Evolutionary conservation across 2,888 invertebrate genomes (phyloP).

Genomic region (Apeira syringaria): DNA sequence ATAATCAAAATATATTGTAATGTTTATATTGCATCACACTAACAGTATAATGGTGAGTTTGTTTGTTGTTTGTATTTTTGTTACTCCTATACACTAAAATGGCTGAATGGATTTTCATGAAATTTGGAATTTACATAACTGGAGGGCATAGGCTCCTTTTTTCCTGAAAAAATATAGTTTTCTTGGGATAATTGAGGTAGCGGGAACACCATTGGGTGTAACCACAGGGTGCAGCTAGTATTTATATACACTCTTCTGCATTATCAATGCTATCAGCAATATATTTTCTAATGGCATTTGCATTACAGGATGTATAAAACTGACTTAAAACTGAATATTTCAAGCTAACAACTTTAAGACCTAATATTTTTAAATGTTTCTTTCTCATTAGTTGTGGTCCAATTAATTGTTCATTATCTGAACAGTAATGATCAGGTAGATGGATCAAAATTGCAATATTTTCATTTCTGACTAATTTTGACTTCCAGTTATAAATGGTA

Average conservation of each 20-base stretch:
- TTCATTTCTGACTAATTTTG: slow-evolving; percentile 62
- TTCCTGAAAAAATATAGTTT: too few relatives aligned
- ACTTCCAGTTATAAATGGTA: slow-evolving; percentile 71
- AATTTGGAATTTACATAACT: too few relatives aligned
- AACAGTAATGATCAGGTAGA: slow-evolving; percentile 86
- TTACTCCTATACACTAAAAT: too few relatives aligned
- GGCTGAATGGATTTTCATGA: too few relatives aligned
- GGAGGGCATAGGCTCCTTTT: too few relatives aligned
- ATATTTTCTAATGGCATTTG: slow-evolving; percentile 75
- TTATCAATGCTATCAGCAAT: slow-evolving; percentile 67
- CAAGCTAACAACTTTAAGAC: slow-evolving; percentile 84
- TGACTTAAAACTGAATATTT: slow-evolving; percentile 79
- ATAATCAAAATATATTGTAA: too few relatives aligned
- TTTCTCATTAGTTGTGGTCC: slow-evolving; percentile 86
- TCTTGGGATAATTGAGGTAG: too few relatives aligned
- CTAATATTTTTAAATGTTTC: slow-evolving; percentile 85
- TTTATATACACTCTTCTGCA: slow-evolving; percentile 51
- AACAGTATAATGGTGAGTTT: too few relatives aligned
- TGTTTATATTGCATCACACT: too few relatives aligned
- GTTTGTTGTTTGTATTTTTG: too few relatives aligned
- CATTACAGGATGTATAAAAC: slow-evolving; percentile 71
- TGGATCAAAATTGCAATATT: slow-evolving; percentile 84
- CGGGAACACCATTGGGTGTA: too few relatives aligned
- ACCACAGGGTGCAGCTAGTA: too few relatives aligned
- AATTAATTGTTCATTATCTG: slow-evolving; percentile 77